phyloP scores from a whole-genome alignment of 1,140 invertebrate genomes.

The Cephus cinctus region DNA sequence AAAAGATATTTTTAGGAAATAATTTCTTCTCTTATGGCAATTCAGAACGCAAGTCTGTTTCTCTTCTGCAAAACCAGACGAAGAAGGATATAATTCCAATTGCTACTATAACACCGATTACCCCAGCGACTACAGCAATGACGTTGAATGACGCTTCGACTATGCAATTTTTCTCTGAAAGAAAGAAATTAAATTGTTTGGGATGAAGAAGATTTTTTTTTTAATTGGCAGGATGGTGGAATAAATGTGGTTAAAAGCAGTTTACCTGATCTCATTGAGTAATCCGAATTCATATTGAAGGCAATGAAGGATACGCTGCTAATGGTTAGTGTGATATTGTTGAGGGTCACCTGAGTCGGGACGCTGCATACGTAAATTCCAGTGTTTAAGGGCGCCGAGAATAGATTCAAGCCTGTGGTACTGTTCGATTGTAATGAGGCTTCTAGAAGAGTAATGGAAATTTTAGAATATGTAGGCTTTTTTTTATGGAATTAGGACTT shows the following conservation, averaged over 20 bases:
- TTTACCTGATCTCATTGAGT: slow-evolving; percentile 15
- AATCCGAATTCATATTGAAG: slow-evolving; percentile 12
- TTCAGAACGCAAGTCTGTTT: too few relatives aligned
- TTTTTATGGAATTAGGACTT: too few relatives aligned
- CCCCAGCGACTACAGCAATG: slow-evolving; percentile 15
- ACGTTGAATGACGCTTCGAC: background rate
- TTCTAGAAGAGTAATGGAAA: background rate
- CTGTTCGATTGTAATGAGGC: background rate
- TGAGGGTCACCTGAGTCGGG: slow-evolving; percentile 1
- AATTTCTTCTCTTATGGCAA: too few relatives aligned
- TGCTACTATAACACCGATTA: slow-evolving; percentile 3
- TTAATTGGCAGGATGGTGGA: too few relatives aligned
- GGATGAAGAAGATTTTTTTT: too few relatives aligned
- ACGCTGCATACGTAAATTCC: slow-evolving; percentile 18
- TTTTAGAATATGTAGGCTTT: background rate
- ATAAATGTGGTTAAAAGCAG: too few relatives aligned
- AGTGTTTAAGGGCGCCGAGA: slow-evolving; percentile 4
- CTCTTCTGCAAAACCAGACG: slow-evolving; percentile 6
- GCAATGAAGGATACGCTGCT: slow-evolving; percentile 19
- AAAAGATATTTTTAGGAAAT: too few relatives aligned
- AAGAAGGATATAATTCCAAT: background rate
- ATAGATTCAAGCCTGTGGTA: slow-evolving; percentile 8
- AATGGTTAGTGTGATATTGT: slow-evolving; percentile 9
- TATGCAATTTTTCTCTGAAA: slow-evolving; percentile 10
- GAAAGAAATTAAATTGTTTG: background rate